phyloP scores from a whole-genome alignment of 2,888 invertebrate genomes.

The Brachypalpus laphriformis region DNA sequence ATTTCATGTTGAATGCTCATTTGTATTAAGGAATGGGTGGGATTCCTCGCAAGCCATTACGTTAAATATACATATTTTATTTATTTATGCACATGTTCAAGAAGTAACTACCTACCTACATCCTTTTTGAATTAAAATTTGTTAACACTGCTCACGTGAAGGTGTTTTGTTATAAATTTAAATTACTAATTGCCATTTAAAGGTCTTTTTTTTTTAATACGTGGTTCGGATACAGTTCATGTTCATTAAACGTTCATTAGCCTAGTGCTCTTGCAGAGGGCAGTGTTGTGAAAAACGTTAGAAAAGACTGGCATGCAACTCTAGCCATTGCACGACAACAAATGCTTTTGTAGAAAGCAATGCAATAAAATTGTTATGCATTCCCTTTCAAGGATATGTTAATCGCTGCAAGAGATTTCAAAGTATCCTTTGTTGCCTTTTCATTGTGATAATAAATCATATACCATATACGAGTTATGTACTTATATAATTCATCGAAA shows the following conservation, averaged over 20 bases:
- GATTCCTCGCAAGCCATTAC: neutral
- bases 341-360: neutral
- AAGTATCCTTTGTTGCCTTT: too few relatives aligned
- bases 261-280: neutral
- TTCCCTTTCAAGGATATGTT: neutral
- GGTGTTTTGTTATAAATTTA: neutral
- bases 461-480: too few relatives aligned
- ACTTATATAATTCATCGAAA: too few relatives aligned
- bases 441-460: too few relatives aligned
- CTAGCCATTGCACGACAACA: neutral
- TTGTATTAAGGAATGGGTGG: neutral
- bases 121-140: constrained; percentile 40
- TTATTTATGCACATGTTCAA: neutral
- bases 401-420: too few relatives aligned
- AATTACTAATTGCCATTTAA: constrained; percentile 23
- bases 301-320: neutral
- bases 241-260: constrained; percentile 24
- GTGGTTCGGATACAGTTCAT: neutral
- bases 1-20: constrained; percentile 22
- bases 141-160: constrained; percentile 20
- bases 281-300: neutral
- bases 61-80: neutral
- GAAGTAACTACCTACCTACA: neutral
- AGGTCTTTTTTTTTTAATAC: neutral
- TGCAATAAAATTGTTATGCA: neutral